Conservation (phyloP, 1,140 invertebrate genomes). For the Drosophila azteca region DNA sequence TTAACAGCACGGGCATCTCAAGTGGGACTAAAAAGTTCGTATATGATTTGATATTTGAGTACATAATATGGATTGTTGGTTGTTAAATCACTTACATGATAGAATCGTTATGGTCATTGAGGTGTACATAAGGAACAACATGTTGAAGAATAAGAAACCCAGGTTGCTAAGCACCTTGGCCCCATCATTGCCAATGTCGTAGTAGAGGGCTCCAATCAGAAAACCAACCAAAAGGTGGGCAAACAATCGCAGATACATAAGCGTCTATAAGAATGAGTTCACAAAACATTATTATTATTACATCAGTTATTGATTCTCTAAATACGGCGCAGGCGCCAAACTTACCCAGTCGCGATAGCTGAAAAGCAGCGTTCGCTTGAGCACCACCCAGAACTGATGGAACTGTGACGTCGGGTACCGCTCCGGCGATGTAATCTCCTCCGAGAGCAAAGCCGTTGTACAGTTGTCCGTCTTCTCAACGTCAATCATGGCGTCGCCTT, state of each 20-base stretch:
- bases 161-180: slow-evolving; percentile 97
- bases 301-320: not conserved
- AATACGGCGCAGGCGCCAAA: slow-evolving; percentile 3
- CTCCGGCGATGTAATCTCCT: slow-evolving; percentile 86
- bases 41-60: slow-evolving; percentile 11
- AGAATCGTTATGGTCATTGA: slow-evolving; percentile 99
- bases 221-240: slow-evolving; percentile 96
- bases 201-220: slow-evolving; percentile 96
- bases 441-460: slow-evolving; percentile 87
- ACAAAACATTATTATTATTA: not conserved
- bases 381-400: slow-evolving; percentile 91
- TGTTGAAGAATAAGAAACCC: slow-evolving; percentile 98
- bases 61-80: not conserved
- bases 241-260: slow-evolving; percentile 96
- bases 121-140: slow-evolving; percentile 99
- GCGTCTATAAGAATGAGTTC: slow-evolving; percentile 88
- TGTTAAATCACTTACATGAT: slow-evolving; percentile 90
- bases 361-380: slow-evolving; percentile 91
- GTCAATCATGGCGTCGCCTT: slow-evolving; percentile 84
- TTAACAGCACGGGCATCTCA: slow-evolving; percentile 96
- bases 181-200: slow-evolving; percentile 96
- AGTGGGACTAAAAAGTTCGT: slow-evolving; percentile 90
- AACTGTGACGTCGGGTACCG: slow-evolving; percentile 91
- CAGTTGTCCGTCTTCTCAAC: slow-evolving; percentile 87
- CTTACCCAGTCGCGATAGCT: slow-evolving; percentile 92